phyloP scores from a whole-genome alignment of 2,113 vertebrate genomes.

The Sitta europaea region DNA sequence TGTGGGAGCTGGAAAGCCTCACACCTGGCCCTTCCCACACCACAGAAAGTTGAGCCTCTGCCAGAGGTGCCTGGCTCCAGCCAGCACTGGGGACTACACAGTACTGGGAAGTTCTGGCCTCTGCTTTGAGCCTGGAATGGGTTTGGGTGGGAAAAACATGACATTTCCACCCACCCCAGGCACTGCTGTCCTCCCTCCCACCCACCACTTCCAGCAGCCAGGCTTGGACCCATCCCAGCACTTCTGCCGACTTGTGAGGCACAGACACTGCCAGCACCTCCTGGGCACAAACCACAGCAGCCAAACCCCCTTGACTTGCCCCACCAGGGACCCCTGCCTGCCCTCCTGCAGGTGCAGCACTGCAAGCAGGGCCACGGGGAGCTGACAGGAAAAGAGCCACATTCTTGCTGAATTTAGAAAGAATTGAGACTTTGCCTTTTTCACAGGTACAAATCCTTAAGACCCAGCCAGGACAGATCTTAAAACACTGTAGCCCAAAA shows the following conservation, averaged over 20 bases:
- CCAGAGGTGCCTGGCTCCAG: neutral
- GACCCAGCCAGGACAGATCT: neutral
- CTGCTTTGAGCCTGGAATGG: neutral
- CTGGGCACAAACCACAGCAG: neutral
- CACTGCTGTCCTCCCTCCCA: neutral
- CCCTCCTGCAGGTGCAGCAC: rapidly evolving
- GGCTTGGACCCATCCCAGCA: neutral
- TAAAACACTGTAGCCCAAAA: neutral
- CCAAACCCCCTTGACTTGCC: rapidly evolving
- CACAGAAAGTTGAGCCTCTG: neutral
- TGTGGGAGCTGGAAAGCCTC: neutral
- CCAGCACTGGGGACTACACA: rapidly evolving
- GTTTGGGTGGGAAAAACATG: neutral
- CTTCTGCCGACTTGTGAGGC: neutral
- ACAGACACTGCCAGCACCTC: neutral
- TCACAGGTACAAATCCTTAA: neutral
- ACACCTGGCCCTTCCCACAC: neutral
- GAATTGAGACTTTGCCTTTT: neutral
- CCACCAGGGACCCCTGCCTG: neutral
- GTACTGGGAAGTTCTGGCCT: neutral
- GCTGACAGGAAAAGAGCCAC: neutral
- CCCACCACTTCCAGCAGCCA: neutral
- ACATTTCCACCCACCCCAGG: neutral
- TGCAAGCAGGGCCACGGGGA: neutral
- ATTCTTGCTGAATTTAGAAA: neutral